Base-by-base conservation (phyloP, 2,888 invertebrate species). In the Argyresthia albistria region DNA sequence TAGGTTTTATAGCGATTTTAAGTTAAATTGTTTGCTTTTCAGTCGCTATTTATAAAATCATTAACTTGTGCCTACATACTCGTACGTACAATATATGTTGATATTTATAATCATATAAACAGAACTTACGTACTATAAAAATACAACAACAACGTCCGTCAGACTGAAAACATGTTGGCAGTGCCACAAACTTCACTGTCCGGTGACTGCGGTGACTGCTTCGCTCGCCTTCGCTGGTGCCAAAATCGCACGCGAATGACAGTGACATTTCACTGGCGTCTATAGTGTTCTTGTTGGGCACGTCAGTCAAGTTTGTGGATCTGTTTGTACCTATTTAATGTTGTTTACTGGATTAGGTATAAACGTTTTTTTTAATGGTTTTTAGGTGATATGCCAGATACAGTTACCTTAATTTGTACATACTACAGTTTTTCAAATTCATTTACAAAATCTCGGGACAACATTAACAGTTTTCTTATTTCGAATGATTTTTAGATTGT, bases 331-430 rank as follows among this genome's bases (percentile, higher is more conserved):
- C 25, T 25, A 25, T 25, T 25, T 25, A 4, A 25, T 25, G 25
- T 25, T 25, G 25, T 25, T 25, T 4, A 25, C 25, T 25, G 25
- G 6, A 25, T 2, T 25, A 50, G 11, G n/a, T 51, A 45, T 35
- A 51, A n/a, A 51, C 25, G 35, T 45, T 62, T 66, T 62, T 66
- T 61, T 66, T 53, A 56, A 63, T 70, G 72, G 74, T 71, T 71
- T 69, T 73, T 25, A 71, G 66, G 70, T 84, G 86, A 86, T 86
- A 86, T 86, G 86, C 82, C 80, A 73, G 66, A 73, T 69, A 67
- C 60, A 62, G 9, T 25, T 50, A 50, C 55, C 60, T 66, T 67
- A 73, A 61, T 64, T 69, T 72, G 70, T 75, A 75, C 66, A 73
- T 58, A 64, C 73, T 74, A 73, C 67, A 10, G 25, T 25, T 25